phyloP scores from a whole-genome alignment of 2,797 vertebrate species.

The Cirrhinus mrigala region DNA sequence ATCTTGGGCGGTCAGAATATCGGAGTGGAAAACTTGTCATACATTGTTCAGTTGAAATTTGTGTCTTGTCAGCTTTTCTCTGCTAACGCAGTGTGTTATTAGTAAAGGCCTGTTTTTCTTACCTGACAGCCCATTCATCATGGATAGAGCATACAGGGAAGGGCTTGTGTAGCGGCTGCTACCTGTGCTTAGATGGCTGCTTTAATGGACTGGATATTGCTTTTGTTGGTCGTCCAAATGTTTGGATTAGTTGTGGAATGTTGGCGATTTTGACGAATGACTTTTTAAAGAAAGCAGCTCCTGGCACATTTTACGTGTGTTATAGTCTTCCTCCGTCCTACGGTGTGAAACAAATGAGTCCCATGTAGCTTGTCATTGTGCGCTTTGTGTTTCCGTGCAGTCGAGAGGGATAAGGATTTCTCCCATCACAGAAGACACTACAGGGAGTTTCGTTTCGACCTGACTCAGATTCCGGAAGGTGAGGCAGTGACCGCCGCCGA shows the following conservation, averaged over 20 bases:
- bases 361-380: conserved; percentile 56
- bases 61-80: conserved; percentile 51
- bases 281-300: conserved; percentile 63
- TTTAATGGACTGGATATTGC: conserved; percentile 83
- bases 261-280: conserved; percentile 78
- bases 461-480: conserved; percentile 96
- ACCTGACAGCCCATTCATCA: conserved; percentile 90
- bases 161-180: conserved; percentile 77
- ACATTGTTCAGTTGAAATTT: conserved; percentile 12
- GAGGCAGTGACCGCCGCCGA: conserved; percentile 97
- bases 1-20: conserved; percentile 30
- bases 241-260: conserved; percentile 78
- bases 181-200: conserved; percentile 81
- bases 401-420: conserved; percentile 99
- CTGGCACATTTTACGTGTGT: conserved; percentile 59
- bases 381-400: conserved; percentile 72
- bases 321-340: conserved; percentile 2
- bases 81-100: conserved; percentile 53
- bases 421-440: conserved; percentile 97
- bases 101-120: conserved; percentile 86
- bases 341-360: not conserved
- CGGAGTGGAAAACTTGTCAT: conserved; percentile 39
- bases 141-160: conserved; percentile 80
- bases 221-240: conserved; percentile 83
- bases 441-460: conserved; percentile 99